Evolutionary conservation across 2,113 vertebrate genomes (phyloP).

Genomic region (Oreotrochilus melanogaster): DNA sequence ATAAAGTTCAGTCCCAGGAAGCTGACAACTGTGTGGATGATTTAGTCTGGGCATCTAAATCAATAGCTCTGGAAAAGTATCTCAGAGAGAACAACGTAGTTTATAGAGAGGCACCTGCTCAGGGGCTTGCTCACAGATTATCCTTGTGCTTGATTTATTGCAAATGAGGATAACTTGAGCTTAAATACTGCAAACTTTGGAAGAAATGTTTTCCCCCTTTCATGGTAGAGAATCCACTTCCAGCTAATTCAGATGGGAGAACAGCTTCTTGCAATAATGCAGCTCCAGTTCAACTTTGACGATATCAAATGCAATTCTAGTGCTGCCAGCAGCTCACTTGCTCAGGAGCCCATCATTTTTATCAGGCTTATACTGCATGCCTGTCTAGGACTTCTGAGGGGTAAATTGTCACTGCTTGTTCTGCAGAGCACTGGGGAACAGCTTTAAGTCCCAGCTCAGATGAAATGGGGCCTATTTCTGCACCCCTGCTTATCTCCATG

Average conservation of each 20-base stretch:
- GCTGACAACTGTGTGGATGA: neutral
- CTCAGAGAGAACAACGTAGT: neutral
- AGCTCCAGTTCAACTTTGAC: neutral
- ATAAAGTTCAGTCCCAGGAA: neutral
- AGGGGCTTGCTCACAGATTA: neutral
- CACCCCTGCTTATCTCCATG: too few relatives aligned
- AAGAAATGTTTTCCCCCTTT: neutral
- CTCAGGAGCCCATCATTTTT: neutral
- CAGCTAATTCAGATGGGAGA: neutral
- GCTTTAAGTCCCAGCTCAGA: neutral
- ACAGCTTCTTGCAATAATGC: neutral
- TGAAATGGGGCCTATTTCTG: neutral
- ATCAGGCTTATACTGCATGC: accelerated
- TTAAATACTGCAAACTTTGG: neutral
- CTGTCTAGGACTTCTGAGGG: neutral
- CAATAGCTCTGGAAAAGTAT: neutral
- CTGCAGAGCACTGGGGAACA: neutral
- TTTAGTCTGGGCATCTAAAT: neutral
- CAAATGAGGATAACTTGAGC: neutral
- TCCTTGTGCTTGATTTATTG: neutral
- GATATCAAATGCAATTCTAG: neutral
- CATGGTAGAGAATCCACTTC: neutral
- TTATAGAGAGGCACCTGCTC: neutral
- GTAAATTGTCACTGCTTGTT: neutral
- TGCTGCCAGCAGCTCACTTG: neutral